Evolutionary conservation across 2,888 invertebrate genomes (phyloP).

Genomic region (Blera fallax): DNA sequence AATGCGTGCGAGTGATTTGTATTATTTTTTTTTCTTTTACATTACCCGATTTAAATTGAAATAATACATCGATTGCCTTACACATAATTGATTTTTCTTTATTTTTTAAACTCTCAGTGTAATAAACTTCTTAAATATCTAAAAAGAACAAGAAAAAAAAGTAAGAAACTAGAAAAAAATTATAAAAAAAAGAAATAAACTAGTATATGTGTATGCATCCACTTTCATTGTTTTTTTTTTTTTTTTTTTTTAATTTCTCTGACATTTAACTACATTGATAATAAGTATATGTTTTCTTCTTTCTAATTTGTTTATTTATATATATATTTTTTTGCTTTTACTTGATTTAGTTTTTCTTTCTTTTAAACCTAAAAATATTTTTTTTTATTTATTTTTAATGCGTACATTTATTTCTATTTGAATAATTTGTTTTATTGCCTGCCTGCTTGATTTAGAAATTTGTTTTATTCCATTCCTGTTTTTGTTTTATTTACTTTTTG

Average conservation of each 20-base stretch:
- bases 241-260: conserved; percentile 53
- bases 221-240: conserved; percentile 2
- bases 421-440: conserved; percentile 37
- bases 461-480: conserved; percentile 26
- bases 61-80: conserved; percentile 44
- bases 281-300: conserved; percentile 57
- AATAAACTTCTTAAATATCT: conserved; percentile 40
- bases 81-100: neutral
- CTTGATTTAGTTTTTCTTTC: conserved; percentile 10
- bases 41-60: conserved; percentile 34
- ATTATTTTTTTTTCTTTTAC: conserved; percentile 21
- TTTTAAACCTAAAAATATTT: conserved; percentile 47
- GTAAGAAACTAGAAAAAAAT: conserved; percentile 28
- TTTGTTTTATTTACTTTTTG: conserved; percentile 9
- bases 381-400: conserved; percentile 18
- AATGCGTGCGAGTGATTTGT: conserved; percentile 19
- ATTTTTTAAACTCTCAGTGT: conserved; percentile 11
- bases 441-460: conserved; percentile 38
- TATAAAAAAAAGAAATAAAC: neutral
- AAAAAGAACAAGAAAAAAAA: conserved; percentile 28
- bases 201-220: conserved; percentile 23
- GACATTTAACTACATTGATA: conserved; percentile 71
- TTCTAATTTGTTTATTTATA: conserved; percentile 34
- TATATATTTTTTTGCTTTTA: conserved; percentile 35
- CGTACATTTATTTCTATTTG: conserved; percentile 18